Conservation (phyloP, 2,888 invertebrate genomes). For the Euzetes globulus region DNA sequence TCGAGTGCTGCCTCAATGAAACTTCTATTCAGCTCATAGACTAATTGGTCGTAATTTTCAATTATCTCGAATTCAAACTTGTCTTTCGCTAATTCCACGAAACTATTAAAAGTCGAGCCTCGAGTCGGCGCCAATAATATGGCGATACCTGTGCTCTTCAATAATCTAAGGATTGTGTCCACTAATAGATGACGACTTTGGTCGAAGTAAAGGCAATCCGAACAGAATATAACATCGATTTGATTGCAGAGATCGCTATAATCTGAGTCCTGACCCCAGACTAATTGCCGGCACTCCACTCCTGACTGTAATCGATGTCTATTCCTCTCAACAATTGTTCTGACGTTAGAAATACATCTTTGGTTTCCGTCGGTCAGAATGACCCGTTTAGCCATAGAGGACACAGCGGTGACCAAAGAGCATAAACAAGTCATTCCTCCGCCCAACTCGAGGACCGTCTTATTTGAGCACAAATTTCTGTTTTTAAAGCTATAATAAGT, state of each 20-base stretch:
- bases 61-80: conserved; percentile 52
- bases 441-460: conserved; percentile 66
- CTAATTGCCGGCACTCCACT: conserved; percentile 43
- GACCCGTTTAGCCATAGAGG: conserved; percentile 60
- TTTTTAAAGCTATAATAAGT: conserved; percentile 61
- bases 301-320: conserved; percentile 5
- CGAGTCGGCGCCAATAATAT: conserved; percentile 69
- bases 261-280: conserved; percentile 46
- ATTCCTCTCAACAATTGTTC: conserved; percentile 33
- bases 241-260: conserved; percentile 47
- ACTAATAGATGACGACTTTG: conserved; percentile 61
- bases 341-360: conserved; percentile 59
- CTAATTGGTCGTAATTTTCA: conserved; percentile 57
- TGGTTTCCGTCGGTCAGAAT: conserved; percentile 71
- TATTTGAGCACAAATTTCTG: conserved; percentile 57
- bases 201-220: conserved; percentile 72
- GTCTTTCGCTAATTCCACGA: conserved; percentile 56
- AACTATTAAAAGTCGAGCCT: conserved; percentile 62
- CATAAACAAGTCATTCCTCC: conserved; percentile 78
- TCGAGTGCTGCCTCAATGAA: conserved; percentile 3
- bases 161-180: conserved; percentile 59
- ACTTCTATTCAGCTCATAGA: conserved; percentile 60
- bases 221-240: conserved; percentile 66
- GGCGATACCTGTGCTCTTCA: conserved; percentile 58
- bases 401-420: conserved; percentile 56